A percentile compares a stretch with the other conserved stretches of the same genome.
Conservation (phyloP, 2,113 vertebrate species). For the Pipra filicauda region DNA sequence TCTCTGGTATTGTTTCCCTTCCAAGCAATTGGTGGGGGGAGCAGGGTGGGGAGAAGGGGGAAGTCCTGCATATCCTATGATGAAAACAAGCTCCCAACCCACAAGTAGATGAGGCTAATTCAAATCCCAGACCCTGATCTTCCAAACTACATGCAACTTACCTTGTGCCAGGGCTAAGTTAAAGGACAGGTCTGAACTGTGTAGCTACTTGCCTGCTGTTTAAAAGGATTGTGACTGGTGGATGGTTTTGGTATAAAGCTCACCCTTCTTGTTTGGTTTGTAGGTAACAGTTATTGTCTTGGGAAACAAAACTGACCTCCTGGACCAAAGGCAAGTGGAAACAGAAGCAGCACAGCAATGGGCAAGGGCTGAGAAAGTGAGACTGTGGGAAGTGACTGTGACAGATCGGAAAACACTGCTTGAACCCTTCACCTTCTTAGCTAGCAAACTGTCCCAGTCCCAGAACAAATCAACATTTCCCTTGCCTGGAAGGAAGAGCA, state of each 20-base stretch:
- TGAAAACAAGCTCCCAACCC: not conserved
- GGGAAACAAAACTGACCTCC: constrained; percentile 91
- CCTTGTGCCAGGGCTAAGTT: not conserved
- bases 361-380: constrained; percentile 88
- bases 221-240: not conserved
- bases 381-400: constrained; percentile 94
- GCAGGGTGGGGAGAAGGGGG: not conserved
- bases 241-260: not conserved
- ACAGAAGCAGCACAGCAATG: constrained; percentile 88
- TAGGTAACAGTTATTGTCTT: constrained; percentile 89
- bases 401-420: constrained; percentile 84
- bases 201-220: not conserved
- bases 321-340: constrained; percentile 87
- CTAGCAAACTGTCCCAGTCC: constrained; percentile 90
- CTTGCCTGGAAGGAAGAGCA: constrained; percentile 90
- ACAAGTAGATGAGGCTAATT: not conserved
- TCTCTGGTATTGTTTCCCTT: not conserved
- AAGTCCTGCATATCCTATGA: not conserved
- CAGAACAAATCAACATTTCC: constrained; percentile 94
- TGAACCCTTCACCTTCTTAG: constrained; percentile 90
- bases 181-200: not conserved
- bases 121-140: not conserved
- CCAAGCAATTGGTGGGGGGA: not conserved
- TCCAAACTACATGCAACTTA: not conserved
- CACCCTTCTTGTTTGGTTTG: not conserved